phyloP scores from a whole-genome alignment of 1,140 invertebrate genomes.

The Pantala flavescens region DNA sequence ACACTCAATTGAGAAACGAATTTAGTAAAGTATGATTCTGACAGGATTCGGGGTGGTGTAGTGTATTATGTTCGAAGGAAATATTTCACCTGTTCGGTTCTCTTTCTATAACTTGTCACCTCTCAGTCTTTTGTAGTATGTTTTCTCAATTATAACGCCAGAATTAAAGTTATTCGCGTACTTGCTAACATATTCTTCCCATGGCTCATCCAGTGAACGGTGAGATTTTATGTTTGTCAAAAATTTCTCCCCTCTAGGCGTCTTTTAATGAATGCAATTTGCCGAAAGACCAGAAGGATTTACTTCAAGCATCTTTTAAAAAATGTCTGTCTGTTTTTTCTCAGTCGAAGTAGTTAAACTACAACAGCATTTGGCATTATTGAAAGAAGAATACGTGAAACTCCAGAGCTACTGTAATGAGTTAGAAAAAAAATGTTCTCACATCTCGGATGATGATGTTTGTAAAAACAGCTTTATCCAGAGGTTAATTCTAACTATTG shows the following conservation, averaged over 20 bases:
- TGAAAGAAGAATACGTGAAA: slow-evolving; percentile 86
- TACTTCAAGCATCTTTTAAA: not conserved
- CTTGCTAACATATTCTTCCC: not conserved
- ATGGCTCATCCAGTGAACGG: not conserved
- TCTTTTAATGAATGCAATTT: too few relatives aligned
- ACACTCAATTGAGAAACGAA: not conserved
- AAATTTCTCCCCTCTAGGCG: not conserved
- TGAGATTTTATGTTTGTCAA: not conserved
- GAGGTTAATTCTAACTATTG: slow-evolving; percentile 65
- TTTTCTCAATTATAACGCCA: not conserved
- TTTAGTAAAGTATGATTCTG: not conserved
- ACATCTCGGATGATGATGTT: slow-evolving; percentile 42
- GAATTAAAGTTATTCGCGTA: not conserved
- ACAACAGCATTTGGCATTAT: slow-evolving; percentile 71
- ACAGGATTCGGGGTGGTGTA: not conserved
- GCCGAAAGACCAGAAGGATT: too few relatives aligned
- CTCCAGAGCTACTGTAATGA: slow-evolving; percentile 71
- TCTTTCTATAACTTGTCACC: not conserved
- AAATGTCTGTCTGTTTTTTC: not conserved
- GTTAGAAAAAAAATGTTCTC: slow-evolving; percentile 71
- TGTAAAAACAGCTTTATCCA: slow-evolving; percentile 66
- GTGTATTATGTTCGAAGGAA: not conserved
- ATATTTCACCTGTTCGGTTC: not conserved
- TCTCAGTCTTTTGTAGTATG: not conserved
- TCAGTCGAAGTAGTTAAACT: slow-evolving; percentile 55